These are phyloP conservation scores for Amiota minor DNA, from an alignment of 2,888 invertebrate genomes.

Conservation along the genomic window DNA sequence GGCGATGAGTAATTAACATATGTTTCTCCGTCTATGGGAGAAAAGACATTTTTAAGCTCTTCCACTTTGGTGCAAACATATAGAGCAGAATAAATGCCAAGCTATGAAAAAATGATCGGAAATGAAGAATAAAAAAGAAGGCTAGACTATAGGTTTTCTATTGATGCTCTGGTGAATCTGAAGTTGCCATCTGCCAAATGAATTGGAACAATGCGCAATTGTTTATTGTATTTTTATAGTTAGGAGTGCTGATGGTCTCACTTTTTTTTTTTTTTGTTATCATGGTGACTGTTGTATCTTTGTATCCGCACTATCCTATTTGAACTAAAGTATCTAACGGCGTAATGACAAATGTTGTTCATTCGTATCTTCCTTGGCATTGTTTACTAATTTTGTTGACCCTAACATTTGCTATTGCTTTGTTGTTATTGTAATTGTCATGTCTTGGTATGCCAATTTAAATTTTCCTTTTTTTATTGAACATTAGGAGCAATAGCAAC, in stretches of 20 bases:
- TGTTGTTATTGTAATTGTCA: constrained; percentile 33
- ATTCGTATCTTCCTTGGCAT: constrained; percentile 39
- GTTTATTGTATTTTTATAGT: constrained; percentile 17
- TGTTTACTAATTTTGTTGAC: constrained; percentile 57
- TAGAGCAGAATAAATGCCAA: constrained; percentile 21
- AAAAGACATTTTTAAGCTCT: too few species aligned
- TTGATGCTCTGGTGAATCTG: neutral
- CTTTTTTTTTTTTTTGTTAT: neutral
- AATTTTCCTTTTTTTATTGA: constrained; percentile 33
- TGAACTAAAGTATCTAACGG: neutral
- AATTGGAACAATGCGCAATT: constrained; percentile 52
- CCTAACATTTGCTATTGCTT: constrained; percentile 40
- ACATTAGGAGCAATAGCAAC: too few species aligned
- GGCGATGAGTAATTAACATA: neutral
- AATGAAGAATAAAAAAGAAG: neutral
- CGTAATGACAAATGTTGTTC: neutral
- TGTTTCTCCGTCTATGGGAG: constrained; percentile 6
- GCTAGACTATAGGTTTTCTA: neutral
- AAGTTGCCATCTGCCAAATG: constrained; percentile 49
- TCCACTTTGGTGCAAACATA: neutral
- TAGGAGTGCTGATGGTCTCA: constrained; percentile 5
- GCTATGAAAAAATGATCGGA: constrained; percentile 20
- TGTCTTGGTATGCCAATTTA: constrained; percentile 56
- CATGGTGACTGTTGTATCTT: constrained; percentile 18
- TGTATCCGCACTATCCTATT: too few species aligned